Base-by-base conservation (phyloP, 2,113 vertebrate genomes). In the Campylomormyrus tamandua region DNA sequence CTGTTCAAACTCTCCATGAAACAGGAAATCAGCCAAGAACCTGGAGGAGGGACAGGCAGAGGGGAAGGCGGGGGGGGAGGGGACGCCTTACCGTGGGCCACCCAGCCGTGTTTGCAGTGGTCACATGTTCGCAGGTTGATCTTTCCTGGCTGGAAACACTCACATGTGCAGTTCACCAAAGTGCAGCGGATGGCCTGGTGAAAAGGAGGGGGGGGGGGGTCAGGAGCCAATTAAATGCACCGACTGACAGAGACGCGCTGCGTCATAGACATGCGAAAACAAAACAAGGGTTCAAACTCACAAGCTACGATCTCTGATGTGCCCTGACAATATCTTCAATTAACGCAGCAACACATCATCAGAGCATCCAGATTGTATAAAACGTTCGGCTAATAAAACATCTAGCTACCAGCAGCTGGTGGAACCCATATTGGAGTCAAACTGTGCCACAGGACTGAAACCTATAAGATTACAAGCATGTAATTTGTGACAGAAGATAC, bases 1-100 rank as follows among this genome's bases (percentile, higher is more conserved):
- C 31, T 31, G 35, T 74, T 74, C 31, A 74, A 74, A 74, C 66
- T 31, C 24, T 58, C 21, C 21, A 24, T n/a, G 24, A 62, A n/a
- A 99, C 98, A 97, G 99, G 95, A 94, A 98, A 99, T 95, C 98
- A 99, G 94, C 98, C 97, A 95, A 99, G 98, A 94, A 98, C 98
- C 98, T 99, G 93, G 95, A 95, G 94, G 92, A 91, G 93, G 91
- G 91, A 94, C 24, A 8, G 5, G 21, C 46, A 50, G 84, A 27
- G n/a, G 27, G 48, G 46, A 46, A 27, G 50, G n/a, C 13, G 6
- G 9, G 39, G 7, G 15, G 19, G 53, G 3, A 5, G 6, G 50
- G 3, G 17, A 21, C 10, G 24, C 9, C 42, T 97, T 94, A 97
- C 97, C 97, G 74, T 97, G 97, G 90, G 96, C 95, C 93, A 97